Base-by-base conservation (phyloP, 2,113 vertebrate genomes). In the Orientallactaga bullata region DNA sequence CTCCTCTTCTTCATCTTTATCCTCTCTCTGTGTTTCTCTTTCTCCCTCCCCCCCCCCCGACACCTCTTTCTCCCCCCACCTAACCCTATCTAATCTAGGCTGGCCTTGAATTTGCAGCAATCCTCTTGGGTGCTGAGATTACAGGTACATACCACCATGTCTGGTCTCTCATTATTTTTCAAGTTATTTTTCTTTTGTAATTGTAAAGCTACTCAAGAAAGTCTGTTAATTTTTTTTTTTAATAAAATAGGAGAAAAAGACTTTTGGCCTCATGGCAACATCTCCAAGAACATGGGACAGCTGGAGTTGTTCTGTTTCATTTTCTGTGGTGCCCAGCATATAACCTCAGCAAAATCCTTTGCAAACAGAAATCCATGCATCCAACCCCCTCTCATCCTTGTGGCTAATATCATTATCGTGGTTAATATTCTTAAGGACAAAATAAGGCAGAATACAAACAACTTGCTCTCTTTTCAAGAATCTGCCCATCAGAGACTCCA, bases 371-470 rank as follows among this genome's bases (percentile, higher is more conserved):
- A 39, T 32, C 73, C 69, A 30, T 17, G 63, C 51, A 35, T 82
- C 18, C 72, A 73, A 69, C 92, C 63, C 92, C 61, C 72, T 76
- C 6, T 42, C 77, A 84, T 86, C 55, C 58, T 35, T 30, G 37
- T 80, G 23, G 17, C 80, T 18, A 15, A 32, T 63, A 37, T 20
- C 77, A 47, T 58, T 68, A n/a, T 37, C 42, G 42, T 65, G 16
- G 35, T 73, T 16, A 85, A 74, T 91, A 85, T 80, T 90, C 42
- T 89, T 74, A 79, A 91, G 88, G 84, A 81, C 47, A 92, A 96
- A 11, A 74, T 39, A 39, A 83, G 35, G 35, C 61, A 93, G 35
- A 55, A 72, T 84, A 86, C 16, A 65, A 71, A 91, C 26, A 96
- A 32, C 72, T 84, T 26, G 32, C 21, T 32, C 26, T 82, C 51